Evolutionary conservation across 2,888 invertebrate genomes (phyloP), one percentile per base, ranked within the genome.

Genomic region (Arge pagana): DNA sequence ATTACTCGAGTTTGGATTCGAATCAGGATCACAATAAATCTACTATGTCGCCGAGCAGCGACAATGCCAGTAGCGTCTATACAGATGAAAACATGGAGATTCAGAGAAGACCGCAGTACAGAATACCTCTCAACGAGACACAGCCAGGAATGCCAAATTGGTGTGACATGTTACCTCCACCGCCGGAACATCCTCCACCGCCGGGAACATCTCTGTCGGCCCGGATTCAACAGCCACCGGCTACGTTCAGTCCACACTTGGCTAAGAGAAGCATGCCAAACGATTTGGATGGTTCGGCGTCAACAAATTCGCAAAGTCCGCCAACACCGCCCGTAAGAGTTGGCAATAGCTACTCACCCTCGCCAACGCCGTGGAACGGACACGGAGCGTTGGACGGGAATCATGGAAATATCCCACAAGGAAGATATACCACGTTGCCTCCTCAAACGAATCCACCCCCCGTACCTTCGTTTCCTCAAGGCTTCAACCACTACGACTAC

Each of bases 111-210:
- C 61, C 61, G 4, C 67, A 61, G 35, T 63, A 59, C 35, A 53
- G 63, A 16, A 56, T 54, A 5, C 62, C 62, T 18, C 41, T 59
- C 21, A 55, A 57, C 39, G 58, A 61, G 26, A 40, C 53, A 4
- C 56, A 60, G 28, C 36, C 62, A 1, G 55, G 59, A n/a, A 63
- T 74, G 58, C 72, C 74, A 70, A 85, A 84, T 77, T 83, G 84
- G 78, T 83, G 84, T 77, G 84, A 85, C 77, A 83, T 84, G 81
- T 71, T 85, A 62, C 84, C 84, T 54, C 84, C 84, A 61, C 83
- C 83, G 33, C 83, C 83, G 60, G 83, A 84, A 72, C 83, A 84
- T 78, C 83, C 58, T 74, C 83, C 60, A 70, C 82, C 57, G 70
- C 79, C 61, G 72, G 74, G 61, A 74, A 66, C 66, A 11, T 66